Percentiles rank a stretch among this genome's conserved stretches.
These are phyloP conservation scores for Agrochola circellaris DNA, from an alignment of 2,888 invertebrate genomes.

Conservation along the genomic window DNA sequence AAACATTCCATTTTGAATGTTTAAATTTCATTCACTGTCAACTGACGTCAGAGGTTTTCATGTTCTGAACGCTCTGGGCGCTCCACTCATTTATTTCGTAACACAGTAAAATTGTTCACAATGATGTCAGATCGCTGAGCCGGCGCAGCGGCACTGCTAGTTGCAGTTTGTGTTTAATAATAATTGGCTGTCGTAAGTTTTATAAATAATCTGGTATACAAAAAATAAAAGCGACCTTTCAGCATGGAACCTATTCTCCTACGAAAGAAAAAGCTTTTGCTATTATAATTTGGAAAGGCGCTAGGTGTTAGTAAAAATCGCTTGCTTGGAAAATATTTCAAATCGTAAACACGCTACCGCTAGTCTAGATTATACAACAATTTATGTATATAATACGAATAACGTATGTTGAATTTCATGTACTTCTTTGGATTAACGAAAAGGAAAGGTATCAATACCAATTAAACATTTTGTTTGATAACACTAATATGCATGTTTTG, in stretches of 20 bases:
- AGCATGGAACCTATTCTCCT: background rate
- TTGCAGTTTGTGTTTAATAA: background rate
- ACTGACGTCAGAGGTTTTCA: no score
- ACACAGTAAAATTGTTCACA: background rate
- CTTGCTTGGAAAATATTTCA: no score
- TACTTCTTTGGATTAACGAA: background rate
- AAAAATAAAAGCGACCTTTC: background rate
- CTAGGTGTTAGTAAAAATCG: no score
- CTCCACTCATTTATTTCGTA: no score
- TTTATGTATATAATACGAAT: background rate
- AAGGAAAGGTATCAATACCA: background rate
- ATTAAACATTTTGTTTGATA: background rate
- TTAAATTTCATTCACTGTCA: no score
- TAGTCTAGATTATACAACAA: no score
- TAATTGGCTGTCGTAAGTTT: background rate
- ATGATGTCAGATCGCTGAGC: background rate
- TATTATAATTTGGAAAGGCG: background rate
- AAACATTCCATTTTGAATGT: no score
- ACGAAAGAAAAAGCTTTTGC: background rate
- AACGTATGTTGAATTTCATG: background rate
- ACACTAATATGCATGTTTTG: slow-evolving; percentile 5
- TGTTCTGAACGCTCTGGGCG: no score
- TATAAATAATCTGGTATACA: background rate
- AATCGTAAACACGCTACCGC: no score
- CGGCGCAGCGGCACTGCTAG: background rate